These are phyloP conservation scores for Podiceps cristatus DNA, from an alignment of 2,113 vertebrate genomes.

Conservation along the genomic window DNA sequence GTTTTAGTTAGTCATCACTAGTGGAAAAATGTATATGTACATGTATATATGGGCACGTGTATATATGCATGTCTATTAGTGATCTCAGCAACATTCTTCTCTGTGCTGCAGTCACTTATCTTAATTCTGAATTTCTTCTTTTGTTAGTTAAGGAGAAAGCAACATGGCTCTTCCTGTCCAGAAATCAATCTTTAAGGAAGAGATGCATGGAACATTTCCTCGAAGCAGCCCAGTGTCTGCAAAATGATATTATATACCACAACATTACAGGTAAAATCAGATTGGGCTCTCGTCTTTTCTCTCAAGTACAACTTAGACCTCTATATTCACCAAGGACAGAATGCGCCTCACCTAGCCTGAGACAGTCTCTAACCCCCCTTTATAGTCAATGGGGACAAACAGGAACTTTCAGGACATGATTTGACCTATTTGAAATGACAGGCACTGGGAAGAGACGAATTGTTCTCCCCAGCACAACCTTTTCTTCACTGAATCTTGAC, in stretches of 20 bases:
- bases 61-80: neutral
- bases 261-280: slow-evolving; percentile 78
- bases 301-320: neutral
- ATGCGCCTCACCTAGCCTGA: neutral
- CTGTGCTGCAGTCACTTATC: neutral
- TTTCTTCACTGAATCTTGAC: neutral
- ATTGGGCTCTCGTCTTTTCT: neutral
- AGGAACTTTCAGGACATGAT: neutral
- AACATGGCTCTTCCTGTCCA: slow-evolving; percentile 80
- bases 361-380: neutral
- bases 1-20: neutral
- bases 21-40: neutral
- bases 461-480: neutral
- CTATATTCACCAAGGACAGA: neutral
- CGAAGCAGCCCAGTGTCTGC: slow-evolving; percentile 72
- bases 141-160: slow-evolving; percentile 65
- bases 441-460: neutral
- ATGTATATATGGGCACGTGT: too few relatives aligned
- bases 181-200: slow-evolving; percentile 77
- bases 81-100: neutral
- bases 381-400: neutral
- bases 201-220: slow-evolving; percentile 66
- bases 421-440: neutral
- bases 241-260: neutral
- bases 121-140: neutral